Evolutionary conservation across 1,140 invertebrate species (phyloP).

Genomic region (Mercenaria mercenaria): DNA sequence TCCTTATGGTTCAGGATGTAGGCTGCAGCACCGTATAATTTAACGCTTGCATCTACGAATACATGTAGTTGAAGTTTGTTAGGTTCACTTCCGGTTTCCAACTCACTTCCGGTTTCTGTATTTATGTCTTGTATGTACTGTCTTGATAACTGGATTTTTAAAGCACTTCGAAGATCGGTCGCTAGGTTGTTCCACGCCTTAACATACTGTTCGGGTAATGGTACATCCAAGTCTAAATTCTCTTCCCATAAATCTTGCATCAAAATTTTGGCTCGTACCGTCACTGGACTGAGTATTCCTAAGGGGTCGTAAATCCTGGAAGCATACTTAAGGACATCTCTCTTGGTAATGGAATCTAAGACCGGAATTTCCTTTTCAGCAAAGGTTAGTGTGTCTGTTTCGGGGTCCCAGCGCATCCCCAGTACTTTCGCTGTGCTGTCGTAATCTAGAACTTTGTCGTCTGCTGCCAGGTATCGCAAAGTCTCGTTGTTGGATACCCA

Average conservation of each 20-base stretch:
- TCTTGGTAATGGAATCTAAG: background rate
- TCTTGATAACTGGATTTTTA: too few species aligned
- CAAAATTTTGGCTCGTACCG: too few species aligned
- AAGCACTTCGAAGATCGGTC: background rate
- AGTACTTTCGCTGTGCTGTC: slow-evolving; percentile 43
- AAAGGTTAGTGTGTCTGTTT: slow-evolving; percentile 31
- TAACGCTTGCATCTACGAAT: too few species aligned
- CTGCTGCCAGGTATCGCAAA: too few species aligned
- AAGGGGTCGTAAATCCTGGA: slow-evolving; percentile 59
- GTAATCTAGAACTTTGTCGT: too few species aligned
- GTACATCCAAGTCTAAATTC: slow-evolving; percentile 59
- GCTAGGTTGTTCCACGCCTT: background rate
- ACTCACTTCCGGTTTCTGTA: too few species aligned
- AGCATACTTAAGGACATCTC: slow-evolving; percentile 47
- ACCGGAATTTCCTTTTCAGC: background rate
- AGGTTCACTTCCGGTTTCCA: too few species aligned
- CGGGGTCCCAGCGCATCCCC: slow-evolving; percentile 28
- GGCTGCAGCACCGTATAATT: too few species aligned
- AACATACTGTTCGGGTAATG: slow-evolving; percentile 7
- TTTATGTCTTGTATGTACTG: too few species aligned
- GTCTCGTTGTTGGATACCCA: too few species aligned
- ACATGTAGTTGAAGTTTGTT: too few species aligned
- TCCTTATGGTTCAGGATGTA: too few species aligned
- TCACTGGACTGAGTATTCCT: slow-evolving; percentile 56
- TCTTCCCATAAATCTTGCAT: slow-evolving; percentile 65